Conservation (phyloP, 1,140 invertebrate species). For the Drosophila albomicans region DNA sequence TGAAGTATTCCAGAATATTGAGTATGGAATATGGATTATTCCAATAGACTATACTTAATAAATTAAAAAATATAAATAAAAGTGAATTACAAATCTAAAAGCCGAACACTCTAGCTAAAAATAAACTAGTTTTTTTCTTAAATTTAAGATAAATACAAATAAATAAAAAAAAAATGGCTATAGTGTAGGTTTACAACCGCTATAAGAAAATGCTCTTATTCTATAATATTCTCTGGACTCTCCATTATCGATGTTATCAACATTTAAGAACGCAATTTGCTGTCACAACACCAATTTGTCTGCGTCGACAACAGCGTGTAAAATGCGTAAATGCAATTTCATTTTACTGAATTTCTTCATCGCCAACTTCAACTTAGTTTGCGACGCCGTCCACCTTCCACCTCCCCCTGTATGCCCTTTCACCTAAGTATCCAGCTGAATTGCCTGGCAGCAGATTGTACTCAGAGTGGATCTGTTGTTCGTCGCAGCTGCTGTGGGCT, state of each 20-base stretch:
- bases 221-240: constrained; percentile 29
- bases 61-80: no score
- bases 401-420: constrained; percentile 5
- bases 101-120: no score
- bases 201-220: constrained; percentile 4
- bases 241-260: constrained; percentile 23
- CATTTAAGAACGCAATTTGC: constrained; percentile 48
- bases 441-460: constrained; percentile 13
- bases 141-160: no score
- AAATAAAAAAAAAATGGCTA: no score
- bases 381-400: neutral
- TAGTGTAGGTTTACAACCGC: neutral
- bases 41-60: no score
- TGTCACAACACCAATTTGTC: constrained; percentile 55
- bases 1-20: no score
- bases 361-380: neutral
- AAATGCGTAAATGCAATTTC: constrained; percentile 72
- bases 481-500: constrained; percentile 14
- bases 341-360: constrained; percentile 66
- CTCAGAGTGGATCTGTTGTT: neutral
- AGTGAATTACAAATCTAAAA: no score
- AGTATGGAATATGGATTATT: no score
- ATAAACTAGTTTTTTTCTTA: no score
- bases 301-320: constrained; percentile 13
- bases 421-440: constrained; percentile 22